phyloP scores from a whole-genome alignment of 1,140 invertebrate species.

The Penaeus chinensis region DNA sequence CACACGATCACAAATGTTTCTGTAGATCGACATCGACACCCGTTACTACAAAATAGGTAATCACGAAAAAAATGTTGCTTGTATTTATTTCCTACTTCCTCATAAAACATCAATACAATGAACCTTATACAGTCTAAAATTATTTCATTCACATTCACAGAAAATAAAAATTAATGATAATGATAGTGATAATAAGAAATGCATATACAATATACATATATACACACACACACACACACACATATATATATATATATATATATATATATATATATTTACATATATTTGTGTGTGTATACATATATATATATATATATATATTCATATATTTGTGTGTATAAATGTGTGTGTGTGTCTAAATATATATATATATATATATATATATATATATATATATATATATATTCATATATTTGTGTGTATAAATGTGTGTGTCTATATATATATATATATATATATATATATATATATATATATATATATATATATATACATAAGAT shows the following conservation, averaged over 20 bases:
- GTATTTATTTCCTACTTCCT: neutral
- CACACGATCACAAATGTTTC: too few species aligned
- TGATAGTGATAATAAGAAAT: neutral
- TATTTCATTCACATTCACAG: neutral
- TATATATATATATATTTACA: conserved; percentile 10
- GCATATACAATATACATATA: neutral
- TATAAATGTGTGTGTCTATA: too few species aligned
- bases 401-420: too few species aligned
- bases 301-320: neutral
- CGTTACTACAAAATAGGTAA: neutral
- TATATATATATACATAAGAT: too few species aligned
- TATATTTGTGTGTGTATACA: neutral
- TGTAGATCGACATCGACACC: too few species aligned
- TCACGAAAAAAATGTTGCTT: neutral
- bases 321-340: neutral
- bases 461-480: too few species aligned
- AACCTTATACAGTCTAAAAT: neutral
- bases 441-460: too few species aligned
- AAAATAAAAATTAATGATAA: too few species aligned
- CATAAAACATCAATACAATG: neutral
- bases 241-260: conserved; percentile 18
- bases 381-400: too few species aligned
- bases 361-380: too few species aligned
- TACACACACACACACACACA: conserved; percentile 17
- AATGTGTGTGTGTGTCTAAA: too few species aligned